Evolutionary conservation across 1,140 invertebrate genomes (phyloP).

Genomic region (Drosophila sp.): DNA sequence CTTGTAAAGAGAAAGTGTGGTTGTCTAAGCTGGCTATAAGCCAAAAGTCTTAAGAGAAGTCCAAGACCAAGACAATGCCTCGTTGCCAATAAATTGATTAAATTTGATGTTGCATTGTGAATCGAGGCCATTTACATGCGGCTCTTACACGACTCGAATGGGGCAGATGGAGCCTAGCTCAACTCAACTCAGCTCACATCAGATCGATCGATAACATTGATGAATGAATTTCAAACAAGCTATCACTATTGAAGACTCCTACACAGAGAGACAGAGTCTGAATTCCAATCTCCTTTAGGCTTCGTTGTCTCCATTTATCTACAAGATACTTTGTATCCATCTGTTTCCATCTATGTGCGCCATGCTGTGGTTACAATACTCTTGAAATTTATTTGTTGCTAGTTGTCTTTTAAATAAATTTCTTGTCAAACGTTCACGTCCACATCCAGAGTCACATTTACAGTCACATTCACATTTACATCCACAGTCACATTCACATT

Average conservation of each 20-base stretch:
- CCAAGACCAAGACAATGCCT: conserved; percentile 58
- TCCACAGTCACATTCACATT: too few species aligned
- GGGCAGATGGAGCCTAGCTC: conserved; percentile 30
- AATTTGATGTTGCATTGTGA: conserved; percentile 78
- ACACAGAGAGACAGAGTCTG: conserved; percentile 45
- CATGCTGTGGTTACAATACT: conserved; percentile 43
- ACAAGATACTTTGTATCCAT: conserved; percentile 3
- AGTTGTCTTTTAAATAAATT: conserved; percentile 83
- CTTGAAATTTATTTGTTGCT: conserved; percentile 76
- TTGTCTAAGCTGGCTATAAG: conserved; percentile 30
- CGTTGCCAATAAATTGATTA: conserved; percentile 80
- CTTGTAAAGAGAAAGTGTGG: conserved; percentile 35
- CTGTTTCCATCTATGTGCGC: conserved; percentile 17
- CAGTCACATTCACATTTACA: background rate
- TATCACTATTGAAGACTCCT: conserved; percentile 49
- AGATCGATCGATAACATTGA: conserved; percentile 79
- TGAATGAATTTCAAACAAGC: conserved; percentile 74
- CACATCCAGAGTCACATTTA: background rate
- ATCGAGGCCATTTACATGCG: conserved; percentile 41
- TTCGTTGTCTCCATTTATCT: conserved; percentile 9
- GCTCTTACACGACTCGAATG: conserved; percentile 9
- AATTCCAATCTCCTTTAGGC: conserved; percentile 15
- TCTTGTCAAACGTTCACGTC: conserved; percentile 69
- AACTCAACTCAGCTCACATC: too few species aligned
- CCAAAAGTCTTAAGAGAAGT: conserved; percentile 24